phyloP scores from a whole-genome alignment of 2,888 invertebrate genomes.

The Chironomus tentans region DNA sequence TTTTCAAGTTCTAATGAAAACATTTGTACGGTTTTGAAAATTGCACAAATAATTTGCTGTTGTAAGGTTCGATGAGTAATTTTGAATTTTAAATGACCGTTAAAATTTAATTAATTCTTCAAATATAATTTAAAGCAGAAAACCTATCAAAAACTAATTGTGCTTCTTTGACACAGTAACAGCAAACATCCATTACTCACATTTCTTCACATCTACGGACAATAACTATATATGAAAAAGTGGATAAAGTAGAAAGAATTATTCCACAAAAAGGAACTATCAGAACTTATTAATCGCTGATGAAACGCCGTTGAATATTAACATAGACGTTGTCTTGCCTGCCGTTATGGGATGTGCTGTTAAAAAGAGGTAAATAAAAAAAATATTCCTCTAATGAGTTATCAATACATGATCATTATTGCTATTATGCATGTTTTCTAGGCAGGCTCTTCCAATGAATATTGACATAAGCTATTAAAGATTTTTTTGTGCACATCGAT shows the following conservation, averaged over 20 bases:
- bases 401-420: conserved; percentile 10
- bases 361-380: not conserved
- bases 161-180: too few species aligned
- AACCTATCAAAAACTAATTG: too few species aligned
- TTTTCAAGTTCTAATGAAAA: too few species aligned
- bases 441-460: not conserved
- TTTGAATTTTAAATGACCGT: too few species aligned
- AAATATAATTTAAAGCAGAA: too few species aligned
- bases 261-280: not conserved
- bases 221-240: not conserved
- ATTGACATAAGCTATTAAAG: not conserved
- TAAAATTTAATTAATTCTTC: too few species aligned
- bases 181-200: too few species aligned
- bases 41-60: too few species aligned
- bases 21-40: too few species aligned
- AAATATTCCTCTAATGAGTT: conserved; percentile 2
- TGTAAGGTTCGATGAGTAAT: too few species aligned
- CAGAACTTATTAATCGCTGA: conserved; percentile 9
- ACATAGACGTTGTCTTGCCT: not conserved
- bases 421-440: not conserved
- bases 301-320: conserved; percentile 8
- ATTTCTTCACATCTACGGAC: too few species aligned
- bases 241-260: not conserved
- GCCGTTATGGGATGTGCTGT: not conserved
- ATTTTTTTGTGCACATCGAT: not conserved